A percentile compares a stretch with the other conserved stretches of the same genome.
Evolutionary conservation across 2,888 invertebrate genomes (phyloP).

Genomic region (Ophion obscuratus): DNA sequence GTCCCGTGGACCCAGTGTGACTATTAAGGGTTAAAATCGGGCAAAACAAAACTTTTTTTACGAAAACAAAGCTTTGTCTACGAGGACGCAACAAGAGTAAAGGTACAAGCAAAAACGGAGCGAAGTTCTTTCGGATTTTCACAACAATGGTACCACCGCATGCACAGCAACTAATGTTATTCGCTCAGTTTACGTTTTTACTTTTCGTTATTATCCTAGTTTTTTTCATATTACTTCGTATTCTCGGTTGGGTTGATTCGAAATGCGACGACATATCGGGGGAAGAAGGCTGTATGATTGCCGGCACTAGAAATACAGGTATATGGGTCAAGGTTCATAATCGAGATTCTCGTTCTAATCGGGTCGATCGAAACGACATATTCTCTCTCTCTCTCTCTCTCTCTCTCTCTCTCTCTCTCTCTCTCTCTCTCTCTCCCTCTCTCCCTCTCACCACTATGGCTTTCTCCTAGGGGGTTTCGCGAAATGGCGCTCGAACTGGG

Average conservation of each 20-base stretch:
- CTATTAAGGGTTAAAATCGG: not conserved
- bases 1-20: no score
- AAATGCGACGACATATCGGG: conserved; percentile 32
- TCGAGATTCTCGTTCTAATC: conserved; percentile 50
- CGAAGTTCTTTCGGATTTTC: conserved; percentile 47
- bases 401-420: not conserved
- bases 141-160: conserved; percentile 38
- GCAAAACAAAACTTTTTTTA: not conserved
- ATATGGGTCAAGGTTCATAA: conserved; percentile 65
- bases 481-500: conserved; percentile 36
- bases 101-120: not conserved
- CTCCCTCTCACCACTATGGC: not conserved
- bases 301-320: conserved; percentile 51
- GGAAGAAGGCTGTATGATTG: conserved; percentile 49
- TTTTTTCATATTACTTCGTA: conserved; percentile 20
- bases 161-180: not conserved
- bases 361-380: conserved; percentile 49
- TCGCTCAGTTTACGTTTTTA: not conserved
- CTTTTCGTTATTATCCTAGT: conserved; percentile 13
- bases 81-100: conserved; percentile 1
- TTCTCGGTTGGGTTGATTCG: conserved; percentile 37
- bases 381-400: conserved; percentile 1
- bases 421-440: conserved; percentile 12
- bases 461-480: conserved; percentile 19
- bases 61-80: conserved; percentile 16